These are phyloP conservation scores for Pseudopleuronectes americanus DNA, from an alignment of 2,797 vertebrate genomes.

Conservation along the genomic window DNA sequence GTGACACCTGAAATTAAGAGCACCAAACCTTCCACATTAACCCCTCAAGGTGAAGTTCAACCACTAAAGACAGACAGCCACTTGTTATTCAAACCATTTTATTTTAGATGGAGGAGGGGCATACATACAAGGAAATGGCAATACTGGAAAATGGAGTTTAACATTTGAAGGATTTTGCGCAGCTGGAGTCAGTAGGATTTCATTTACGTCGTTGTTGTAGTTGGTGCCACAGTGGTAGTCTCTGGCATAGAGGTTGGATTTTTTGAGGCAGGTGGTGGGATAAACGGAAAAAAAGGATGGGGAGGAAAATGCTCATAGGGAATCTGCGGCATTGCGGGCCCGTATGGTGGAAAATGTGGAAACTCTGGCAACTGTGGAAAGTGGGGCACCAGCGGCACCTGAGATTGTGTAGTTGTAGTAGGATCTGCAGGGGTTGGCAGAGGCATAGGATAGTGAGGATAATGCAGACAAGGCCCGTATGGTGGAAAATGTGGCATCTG, in stretches of 20 bases:
- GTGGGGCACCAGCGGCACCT: no score
- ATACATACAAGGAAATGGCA: background rate
- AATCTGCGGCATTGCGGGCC: no score
- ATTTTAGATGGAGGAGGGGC: slow-evolving; percentile 1
- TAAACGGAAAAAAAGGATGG: no score
- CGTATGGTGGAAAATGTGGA: no score
- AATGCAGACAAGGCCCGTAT: no score
- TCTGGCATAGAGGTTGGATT: background rate
- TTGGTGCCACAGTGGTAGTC: background rate
- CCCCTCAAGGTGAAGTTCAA: background rate
- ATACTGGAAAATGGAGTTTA: background rate
- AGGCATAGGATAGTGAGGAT: no score
- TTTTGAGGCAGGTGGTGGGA: background rate
- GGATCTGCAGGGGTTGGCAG: no score
- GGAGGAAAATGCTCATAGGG: no score
- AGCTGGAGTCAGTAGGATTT: no score
- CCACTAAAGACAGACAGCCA: background rate
- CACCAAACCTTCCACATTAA: background rate
- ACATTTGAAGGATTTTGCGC: no score
- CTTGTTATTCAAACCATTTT: slow-evolving; percentile 28
- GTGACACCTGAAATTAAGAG: background rate
- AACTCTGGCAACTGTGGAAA: no score
- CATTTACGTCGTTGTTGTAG: fast-evolving
- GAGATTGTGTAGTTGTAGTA: background rate
- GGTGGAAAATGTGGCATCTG: no score